Base-by-base conservation (phyloP, 2,797 vertebrate species). In the Amniataba percoides region DNA sequence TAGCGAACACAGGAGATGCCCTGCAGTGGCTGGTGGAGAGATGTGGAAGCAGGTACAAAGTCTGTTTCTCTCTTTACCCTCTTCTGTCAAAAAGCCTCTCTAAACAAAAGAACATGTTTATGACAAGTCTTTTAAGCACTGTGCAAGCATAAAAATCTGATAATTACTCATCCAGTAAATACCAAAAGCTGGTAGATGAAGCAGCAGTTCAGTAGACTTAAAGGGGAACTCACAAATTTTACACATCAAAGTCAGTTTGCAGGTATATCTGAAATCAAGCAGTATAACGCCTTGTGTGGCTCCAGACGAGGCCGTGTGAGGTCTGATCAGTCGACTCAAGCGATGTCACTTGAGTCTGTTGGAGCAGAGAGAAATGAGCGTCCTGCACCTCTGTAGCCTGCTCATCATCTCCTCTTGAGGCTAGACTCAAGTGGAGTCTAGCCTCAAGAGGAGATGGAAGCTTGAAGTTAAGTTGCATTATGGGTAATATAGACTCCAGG, bases 1-100 rank as follows among this genome's bases (percentile, higher is more conserved):
- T 95, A 46, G 89, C 91, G 0, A 93, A 94, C 81, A 94, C 94
- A 0, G 95, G 95, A 49, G 93, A 94, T 57, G 74, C 93, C 10
- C 87, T 96, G 73, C 95, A 95, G 89, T 94, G 92, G 91, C 77
- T 96, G 84, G 95, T 96, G 89, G 94, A 95, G 85, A 85, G 92
- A 71, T 95, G 95, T 78, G 93, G 94, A 25, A 94, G 91, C 92
- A 94, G 94, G 90, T 96, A 89, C 2, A 13, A 60, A 19, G 42
- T 63, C 25, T 49, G 5, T 49, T 42, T 16, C 51, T 53, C 19
- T 16, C 11, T 27, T 66, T 9, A n/a, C 6, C 11, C 6, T 39
- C 4, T 36, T 7, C 62, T 73, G 4, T 27, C 31, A 36, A 15
- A 40, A 56, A 9, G 5, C 15, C 4, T 45, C 13, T 65, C 23